A percentile compares a stretch with the other conserved stretches of the same genome.
Evolutionary conservation across 2,797 vertebrate genomes (phyloP).

Genomic region (Pseudochromis fuscus): DNA sequence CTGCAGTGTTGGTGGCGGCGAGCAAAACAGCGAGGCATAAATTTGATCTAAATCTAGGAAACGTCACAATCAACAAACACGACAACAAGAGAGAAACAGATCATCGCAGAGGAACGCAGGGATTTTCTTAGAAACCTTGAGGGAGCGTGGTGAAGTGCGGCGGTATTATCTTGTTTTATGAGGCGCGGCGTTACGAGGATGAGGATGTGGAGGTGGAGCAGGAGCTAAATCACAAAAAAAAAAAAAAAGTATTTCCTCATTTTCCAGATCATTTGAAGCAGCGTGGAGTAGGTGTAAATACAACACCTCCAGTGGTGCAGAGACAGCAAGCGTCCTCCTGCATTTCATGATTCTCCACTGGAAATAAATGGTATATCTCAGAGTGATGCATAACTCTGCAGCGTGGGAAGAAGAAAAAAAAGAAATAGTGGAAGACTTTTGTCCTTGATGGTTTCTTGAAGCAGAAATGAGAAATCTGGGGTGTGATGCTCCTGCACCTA

Average conservation of each 20-base stretch:
- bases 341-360: slow-evolving; percentile 29
- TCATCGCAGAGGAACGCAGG: slow-evolving; percentile 7
- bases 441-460: slow-evolving; percentile 32
- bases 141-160: slow-evolving; percentile 7
- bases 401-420: neutral
- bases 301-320: slow-evolving; percentile 16
- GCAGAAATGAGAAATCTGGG: slow-evolving; percentile 21
- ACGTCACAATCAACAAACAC: slow-evolving; percentile 22
- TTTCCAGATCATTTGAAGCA: slow-evolving; percentile 46
- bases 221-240: slow-evolving; percentile 26
- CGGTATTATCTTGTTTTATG: slow-evolving; percentile 28
- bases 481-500: slow-evolving; percentile 31
- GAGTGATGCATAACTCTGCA: slow-evolving; percentile 7
- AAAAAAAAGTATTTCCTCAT: slow-evolving; percentile 49
- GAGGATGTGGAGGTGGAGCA: slow-evolving; percentile 4
- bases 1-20: slow-evolving; percentile 34
- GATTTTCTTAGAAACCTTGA: slow-evolving; percentile 19
- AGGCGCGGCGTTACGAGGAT: slow-evolving; percentile 17
- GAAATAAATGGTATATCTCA: slow-evolving; percentile 13
- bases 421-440: slow-evolving; percentile 13
- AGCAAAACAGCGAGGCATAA: slow-evolving; percentile 16
- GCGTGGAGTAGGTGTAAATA: slow-evolving; percentile 37
- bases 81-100: neutral
- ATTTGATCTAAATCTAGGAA: slow-evolving; percentile 43
- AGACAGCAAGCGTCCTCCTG: slow-evolving; percentile 12